phyloP scores from a whole-genome alignment of 2,888 invertebrate genomes.

The Caenorhabditis virilis region DNA sequence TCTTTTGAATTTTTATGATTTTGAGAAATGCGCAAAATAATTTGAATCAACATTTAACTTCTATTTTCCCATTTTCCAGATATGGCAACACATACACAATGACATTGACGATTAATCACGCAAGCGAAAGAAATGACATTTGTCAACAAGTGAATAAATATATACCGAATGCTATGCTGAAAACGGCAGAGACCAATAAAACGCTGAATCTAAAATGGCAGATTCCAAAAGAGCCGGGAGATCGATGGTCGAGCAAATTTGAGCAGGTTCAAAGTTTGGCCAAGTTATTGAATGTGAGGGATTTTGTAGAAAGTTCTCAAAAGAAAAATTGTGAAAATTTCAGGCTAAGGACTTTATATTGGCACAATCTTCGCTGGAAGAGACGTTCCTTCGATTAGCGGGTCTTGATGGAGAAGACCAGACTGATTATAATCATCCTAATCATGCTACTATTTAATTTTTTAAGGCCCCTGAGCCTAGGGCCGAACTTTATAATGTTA shows the following conservation, averaged over 20 bases:
- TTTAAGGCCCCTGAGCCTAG: no score
- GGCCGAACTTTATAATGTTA: no score
- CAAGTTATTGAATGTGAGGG: constrained; percentile 15
- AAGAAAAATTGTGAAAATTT: no score
- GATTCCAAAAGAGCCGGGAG: constrained; percentile 46
- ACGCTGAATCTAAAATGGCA: constrained; percentile 47
- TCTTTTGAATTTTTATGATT: no score
- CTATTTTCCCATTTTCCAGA: no score
- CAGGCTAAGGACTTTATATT: constrained; percentile 60
- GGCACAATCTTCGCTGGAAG: constrained; percentile 64
- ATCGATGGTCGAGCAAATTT: constrained; percentile 56
- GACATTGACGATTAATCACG: constrained; percentile 30
- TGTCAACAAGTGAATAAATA: constrained; percentile 9
- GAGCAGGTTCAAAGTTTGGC: constrained; percentile 51
- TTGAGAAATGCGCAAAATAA: no score
- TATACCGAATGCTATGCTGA: constrained; percentile 25
- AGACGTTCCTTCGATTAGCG: constrained; percentile 59
- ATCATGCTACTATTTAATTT: no score
- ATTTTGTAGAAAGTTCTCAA: no score
- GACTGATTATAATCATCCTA: no score
- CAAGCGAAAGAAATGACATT: constrained; percentile 11
- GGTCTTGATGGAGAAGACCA: constrained; percentile 23
- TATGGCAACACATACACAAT: constrained; percentile 58
- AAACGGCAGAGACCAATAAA: constrained; percentile 34
- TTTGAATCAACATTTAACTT: no score